Percentiles rank a stretch among this genome's conserved stretches.
Evolutionary conservation across 2,888 invertebrate species (phyloP).

Genomic region (Drosophila leonis): DNA sequence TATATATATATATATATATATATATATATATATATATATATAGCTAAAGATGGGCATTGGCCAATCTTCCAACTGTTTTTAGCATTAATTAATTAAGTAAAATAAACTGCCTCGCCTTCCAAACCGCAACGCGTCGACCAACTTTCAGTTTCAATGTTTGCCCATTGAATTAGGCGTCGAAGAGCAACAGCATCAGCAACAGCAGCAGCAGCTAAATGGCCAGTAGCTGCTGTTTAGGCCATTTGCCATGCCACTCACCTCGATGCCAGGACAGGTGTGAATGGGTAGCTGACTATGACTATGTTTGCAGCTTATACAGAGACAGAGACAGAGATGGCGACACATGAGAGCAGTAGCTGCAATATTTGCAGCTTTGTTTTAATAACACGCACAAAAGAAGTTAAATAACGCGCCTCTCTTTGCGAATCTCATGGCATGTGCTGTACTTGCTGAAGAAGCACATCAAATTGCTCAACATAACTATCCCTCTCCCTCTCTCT

Average conservation of each 20-base stretch:
- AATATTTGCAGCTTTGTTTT: conserved; percentile 37
- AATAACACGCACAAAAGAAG: conserved; percentile 32
- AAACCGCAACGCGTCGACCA: conserved; percentile 11
- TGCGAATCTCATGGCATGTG: conserved; percentile 36
- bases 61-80: conserved; percentile 13
- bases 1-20: background rate
- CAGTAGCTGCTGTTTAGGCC: background rate
- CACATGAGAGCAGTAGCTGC: conserved; percentile 16
- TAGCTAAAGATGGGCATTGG: conserved; percentile 3
- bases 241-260: conserved; percentile 23
- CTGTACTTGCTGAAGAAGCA: conserved; percentile 6
- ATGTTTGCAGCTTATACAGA: conserved; percentile 1
- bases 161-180: conserved; percentile 32
- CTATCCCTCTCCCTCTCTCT: background rate
- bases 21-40: conserved; percentile 1
- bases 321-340: background rate
- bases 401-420: conserved; percentile 40
- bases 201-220: conserved; percentile 26
- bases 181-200: conserved; percentile 16
- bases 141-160: conserved; percentile 56
- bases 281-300: background rate
- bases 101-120: conserved; percentile 7
- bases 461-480: conserved; percentile 25
- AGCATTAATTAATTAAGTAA: conserved; percentile 47
- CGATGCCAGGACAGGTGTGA: background rate